phyloP scores from a whole-genome alignment of 2,113 vertebrate genomes.

The Poeciliopsis turrubarensis region DNA sequence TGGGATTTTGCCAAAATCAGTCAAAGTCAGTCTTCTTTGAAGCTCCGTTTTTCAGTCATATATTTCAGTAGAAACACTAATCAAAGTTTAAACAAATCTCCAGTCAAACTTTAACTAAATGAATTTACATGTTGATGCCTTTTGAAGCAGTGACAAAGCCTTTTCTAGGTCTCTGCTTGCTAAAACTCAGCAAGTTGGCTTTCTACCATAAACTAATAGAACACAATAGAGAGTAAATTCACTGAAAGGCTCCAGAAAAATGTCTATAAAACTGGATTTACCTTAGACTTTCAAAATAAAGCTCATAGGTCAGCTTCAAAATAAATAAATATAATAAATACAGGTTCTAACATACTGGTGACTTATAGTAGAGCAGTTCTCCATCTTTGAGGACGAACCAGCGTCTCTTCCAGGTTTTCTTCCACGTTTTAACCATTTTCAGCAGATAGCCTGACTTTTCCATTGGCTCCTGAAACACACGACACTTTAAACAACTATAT shows the following conservation, averaged over 20 bases:
- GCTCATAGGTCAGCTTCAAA: neutral
- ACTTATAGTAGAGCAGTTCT: slow-evolving; percentile 96
- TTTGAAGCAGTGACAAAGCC: neutral
- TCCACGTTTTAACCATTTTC: slow-evolving; percentile 95
- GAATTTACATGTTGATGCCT: neutral
- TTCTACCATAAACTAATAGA: neutral
- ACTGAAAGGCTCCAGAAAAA: neutral
- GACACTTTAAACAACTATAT: neutral
- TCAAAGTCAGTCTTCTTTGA: neutral
- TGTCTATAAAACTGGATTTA: neutral
- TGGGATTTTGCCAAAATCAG: neutral
- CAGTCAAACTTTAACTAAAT: neutral
- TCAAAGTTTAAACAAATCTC: neutral
- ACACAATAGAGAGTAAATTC: neutral
- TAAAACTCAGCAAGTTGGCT: neutral
- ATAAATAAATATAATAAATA: neutral
- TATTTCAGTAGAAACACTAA: neutral
- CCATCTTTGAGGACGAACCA: slow-evolving; percentile 99
- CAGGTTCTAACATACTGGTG: slow-evolving; percentile 87
- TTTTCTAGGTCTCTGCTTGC: neutral
- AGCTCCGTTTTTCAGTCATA: too few species aligned
- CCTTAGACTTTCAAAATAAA: neutral
- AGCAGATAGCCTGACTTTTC: slow-evolving; percentile 98
- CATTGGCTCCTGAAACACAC: slow-evolving; percentile 85
- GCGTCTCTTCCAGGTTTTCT: slow-evolving; percentile 95